Conservation (phyloP, 2,797 vertebrate species). For the Gambelia wislizenii region DNA sequence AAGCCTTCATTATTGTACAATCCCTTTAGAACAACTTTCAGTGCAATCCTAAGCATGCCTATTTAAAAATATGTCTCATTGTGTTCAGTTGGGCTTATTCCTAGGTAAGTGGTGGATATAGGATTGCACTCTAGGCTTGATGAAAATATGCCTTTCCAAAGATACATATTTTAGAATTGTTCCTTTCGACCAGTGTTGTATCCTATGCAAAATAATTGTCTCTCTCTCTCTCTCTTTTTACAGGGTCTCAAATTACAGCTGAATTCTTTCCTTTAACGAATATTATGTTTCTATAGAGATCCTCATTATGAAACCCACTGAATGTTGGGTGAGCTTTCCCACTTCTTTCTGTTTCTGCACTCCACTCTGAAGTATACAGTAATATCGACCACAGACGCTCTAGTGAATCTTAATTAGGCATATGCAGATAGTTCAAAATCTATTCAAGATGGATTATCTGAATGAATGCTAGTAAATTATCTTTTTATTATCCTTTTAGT, state of each 20-base stretch:
- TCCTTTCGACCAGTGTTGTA: conserved; percentile 34
- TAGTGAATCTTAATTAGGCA: conserved; percentile 67
- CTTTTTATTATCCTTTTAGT: conserved; percentile 64
- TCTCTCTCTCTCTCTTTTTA: too few species aligned
- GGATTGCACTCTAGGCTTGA: conserved; percentile 26
- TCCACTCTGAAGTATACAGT: conserved; percentile 37
- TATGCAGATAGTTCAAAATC: conserved; percentile 65
- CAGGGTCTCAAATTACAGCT: neutral
- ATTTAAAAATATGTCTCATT: neutral
- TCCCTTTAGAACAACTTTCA: conserved; percentile 8
- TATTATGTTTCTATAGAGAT: neutral
- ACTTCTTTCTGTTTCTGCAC: conserved; percentile 12
- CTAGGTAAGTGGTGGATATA: neutral
- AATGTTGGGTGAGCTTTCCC: conserved; percentile 15
- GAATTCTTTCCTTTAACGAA: conserved; percentile 31
- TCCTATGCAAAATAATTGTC: neutral
- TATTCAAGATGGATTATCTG: conserved; percentile 65
- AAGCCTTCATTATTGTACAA: conserved; percentile 57
- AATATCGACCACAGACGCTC: conserved; percentile 53
- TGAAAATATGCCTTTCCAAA: conserved; percentile 47
- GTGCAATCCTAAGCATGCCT: neutral
- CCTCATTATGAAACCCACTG: neutral
- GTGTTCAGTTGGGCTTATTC: neutral
- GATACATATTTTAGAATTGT: conserved; percentile 34
- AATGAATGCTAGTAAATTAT: conserved; percentile 68